These are phyloP conservation scores for Cheirogaleus medius DNA, from an alignment of 2,113 vertebrate species.

Conservation along the genomic window DNA sequence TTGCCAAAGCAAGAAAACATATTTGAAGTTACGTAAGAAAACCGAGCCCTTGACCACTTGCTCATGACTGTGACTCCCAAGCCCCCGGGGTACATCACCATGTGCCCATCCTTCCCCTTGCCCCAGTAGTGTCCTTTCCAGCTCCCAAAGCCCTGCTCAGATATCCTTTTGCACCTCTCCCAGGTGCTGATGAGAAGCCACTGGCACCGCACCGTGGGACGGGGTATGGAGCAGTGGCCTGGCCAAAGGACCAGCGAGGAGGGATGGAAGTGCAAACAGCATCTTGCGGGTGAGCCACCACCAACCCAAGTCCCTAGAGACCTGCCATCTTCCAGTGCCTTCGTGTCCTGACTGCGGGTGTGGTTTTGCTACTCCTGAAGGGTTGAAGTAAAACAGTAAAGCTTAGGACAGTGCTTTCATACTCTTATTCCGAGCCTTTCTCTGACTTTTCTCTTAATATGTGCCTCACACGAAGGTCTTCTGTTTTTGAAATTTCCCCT, in stretches of 20 bases:
- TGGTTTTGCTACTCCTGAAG: neutral
- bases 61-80: neutral
- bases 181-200: neutral
- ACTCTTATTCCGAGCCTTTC: neutral
- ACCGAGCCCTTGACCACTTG: neutral
- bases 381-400: neutral
- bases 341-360: neutral
- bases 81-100: neutral
- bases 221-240: neutral
- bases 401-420: neutral
- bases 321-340: neutral
- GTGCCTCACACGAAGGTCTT: neutral
- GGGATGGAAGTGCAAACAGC: too few relatives aligned
- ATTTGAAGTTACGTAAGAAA: neutral
- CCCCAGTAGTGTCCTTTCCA: neutral
- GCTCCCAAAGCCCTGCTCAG: neutral
- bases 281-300: neutral
- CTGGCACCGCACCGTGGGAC: accelerated
- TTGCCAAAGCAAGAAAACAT: slow-evolving; percentile 31
- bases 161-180: neutral
- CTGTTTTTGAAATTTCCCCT: neutral
- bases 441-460: neutral
- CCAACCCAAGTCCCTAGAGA: neutral
- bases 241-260: neutral
- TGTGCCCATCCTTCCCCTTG: neutral